Evolutionary conservation across 2,888 invertebrate genomes (phyloP), one percentile per base, ranked within the genome.

Genomic region (Amiota communis): DNA sequence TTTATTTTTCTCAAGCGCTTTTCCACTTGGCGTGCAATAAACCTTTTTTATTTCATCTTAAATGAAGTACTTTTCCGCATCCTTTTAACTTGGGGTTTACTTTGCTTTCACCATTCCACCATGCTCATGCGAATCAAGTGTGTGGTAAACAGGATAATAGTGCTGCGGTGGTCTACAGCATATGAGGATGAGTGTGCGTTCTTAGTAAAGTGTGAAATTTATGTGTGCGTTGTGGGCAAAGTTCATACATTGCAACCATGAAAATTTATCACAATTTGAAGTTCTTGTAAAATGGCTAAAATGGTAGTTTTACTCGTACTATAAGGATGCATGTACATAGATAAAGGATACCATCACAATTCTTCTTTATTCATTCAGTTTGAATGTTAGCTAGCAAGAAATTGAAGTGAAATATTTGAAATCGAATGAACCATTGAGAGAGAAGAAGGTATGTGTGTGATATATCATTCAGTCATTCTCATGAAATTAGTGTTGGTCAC

Each of bases 241-340:
- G 81, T 81, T 82, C 80, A 84, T 79, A 78, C 81, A 77, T 77
- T 81, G 83, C 81, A 77, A 84, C 80, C 85, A 80, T 81, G 83
- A 78, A 63, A 80, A 84, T 83, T 83, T 83, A 83, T 83, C 78
- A 80, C 75, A 76, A 77, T 79, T 77, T 71, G 80, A 36, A 13
- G 13, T 36, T 63, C 12, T 46, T 36, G 53, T n/a, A 53, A 53
- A 53, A 53, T 53, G 12, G 36, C 36, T 36, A 36, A 36, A 36
- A 36, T 36, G 36, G 36, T 36, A 36, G 36, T 36, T 36, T 36
- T 36, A 36, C 36, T 36, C 36, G 36, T 36, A 23, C 23, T 23
- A 36, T 36, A 36, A 36, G 36, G 36, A 36, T 36, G 36, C 36
- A 36, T 36, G 36, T 36, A n/a, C n/a, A n/a, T n/a, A 36, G 36